Base-by-base conservation (phyloP, 1,140 invertebrate species). In the Nymphalis io region DNA sequence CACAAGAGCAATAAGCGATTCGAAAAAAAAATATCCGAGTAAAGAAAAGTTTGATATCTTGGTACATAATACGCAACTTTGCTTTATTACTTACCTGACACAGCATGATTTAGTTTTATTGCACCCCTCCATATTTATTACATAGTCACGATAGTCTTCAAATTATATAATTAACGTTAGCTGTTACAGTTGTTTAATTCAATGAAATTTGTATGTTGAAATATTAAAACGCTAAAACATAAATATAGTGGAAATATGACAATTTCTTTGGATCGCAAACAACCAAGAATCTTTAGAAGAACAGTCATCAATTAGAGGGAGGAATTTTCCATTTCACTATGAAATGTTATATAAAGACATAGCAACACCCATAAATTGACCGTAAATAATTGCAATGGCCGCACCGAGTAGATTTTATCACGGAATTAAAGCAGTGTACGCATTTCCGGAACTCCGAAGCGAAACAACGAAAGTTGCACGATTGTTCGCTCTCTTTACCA, bases 351-450 rank as follows among this genome's bases (percentile, higher is more conserved):
- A 61, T 70, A 70, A 70, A 64, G 40, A 55, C 60, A 51, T 11
- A 69, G 40, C 67, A 57, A 70, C 61, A 64, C 60, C 68, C 68
- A 63, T 69, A 69, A 62, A 69, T 60, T 57, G 23, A 39, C 60
- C 68, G 51, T 55, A 55, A 55, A 27, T 55, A 55, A 55, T 55
- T 55, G 51, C 51, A 46, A 33, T 55, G 42, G 63, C 42, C 59
- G 53, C 18, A 38, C 15, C n/a, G 48, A 62, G 59, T 61, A 61
- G 70, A 72, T 72, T 61, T 67, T 72, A 72, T 72, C 70, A 62
- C 55, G 16, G 57, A 60, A 60, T 71, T 65, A 65, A 66, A 65
- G 11, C 63, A 46, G 58, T 39, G 48, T 68, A 68, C 64, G 70
- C 65, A 68, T 68, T 68, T 33, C 65, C 65, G 65, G 70, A 68